Base-by-base conservation (phyloP, 2,888 invertebrate species). In the Arrhopalites spinosus region DNA sequence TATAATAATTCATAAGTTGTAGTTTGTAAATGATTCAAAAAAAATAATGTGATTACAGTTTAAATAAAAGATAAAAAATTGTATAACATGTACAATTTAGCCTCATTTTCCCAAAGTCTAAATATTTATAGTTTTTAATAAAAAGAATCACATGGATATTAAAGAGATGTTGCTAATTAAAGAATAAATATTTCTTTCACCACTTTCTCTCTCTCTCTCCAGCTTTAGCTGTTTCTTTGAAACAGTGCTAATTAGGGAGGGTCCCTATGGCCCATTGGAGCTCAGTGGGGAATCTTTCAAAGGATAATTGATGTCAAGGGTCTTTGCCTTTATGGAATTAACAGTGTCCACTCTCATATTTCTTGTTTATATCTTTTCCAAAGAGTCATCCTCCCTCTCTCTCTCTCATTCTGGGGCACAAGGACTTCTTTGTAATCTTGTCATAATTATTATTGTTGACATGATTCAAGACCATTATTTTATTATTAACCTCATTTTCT, bases 341-440 rank as follows among this genome's bases (percentile, higher is more conserved):
- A 43, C 36, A 68, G 45, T 23, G 67, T 45, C 67, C 67, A 68
- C 47, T 63, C 63, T 36, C 29, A 68, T 68, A 68, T 47, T 68
- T 68, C 67, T 68, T 47, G 11, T 68, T 68, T 68, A 68, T 68
- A 27, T 11, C 36, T 29, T 59, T 23, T 23, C 13, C 36, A 11
- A 7, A 3, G 30, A 63, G 30, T 30, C 30, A n/a, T 63, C 17
- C 63, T 63, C 29, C 27, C 63, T n/a, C 30, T 29, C 25, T 63
- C 63, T 17, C 63, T 29, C 63, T 63, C 63, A 25, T 29, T 15
- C n/a, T n/a, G n/a, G n/a, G n/a, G n/a, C n/a, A n/a, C n/a, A n/a
- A n/a, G n/a, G n/a, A n/a, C n/a, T n/a, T n/a, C n/a, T n/a, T n/a
- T n/a, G n/a, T n/a, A n/a, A n/a, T n/a, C n/a, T n/a, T n/a, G n/a